Evolutionary conservation across 2,888 invertebrate genomes (phyloP).

Genomic region (Drosophila colorata): DNA sequence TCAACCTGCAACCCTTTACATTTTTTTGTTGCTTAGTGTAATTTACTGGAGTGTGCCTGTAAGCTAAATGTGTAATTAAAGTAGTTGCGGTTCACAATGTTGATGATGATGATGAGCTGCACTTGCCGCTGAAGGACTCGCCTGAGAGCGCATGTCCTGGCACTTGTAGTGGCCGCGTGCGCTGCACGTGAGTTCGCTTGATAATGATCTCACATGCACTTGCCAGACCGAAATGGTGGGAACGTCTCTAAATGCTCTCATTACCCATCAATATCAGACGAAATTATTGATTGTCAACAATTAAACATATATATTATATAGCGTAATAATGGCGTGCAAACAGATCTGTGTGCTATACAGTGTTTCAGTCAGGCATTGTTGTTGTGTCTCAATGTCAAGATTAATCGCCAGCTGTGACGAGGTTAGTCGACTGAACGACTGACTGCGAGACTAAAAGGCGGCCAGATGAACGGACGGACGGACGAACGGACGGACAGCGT

Average conservation of each 20-base stretch:
- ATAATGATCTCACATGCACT: conserved; percentile 68
- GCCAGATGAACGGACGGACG: too few relatives aligned
- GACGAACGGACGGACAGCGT: conserved; percentile 40
- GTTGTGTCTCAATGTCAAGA: conserved; percentile 77
- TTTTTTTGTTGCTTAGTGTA: conserved; percentile 39
- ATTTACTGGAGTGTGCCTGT: conserved; percentile 40
- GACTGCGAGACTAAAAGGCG: conserved; percentile 12
- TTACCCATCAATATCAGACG: conserved; percentile 33
- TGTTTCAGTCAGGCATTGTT: conserved; percentile 32
- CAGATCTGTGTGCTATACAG: conserved; percentile 17
- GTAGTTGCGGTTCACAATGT: conserved; percentile 64
- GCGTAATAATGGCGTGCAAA: conserved; percentile 1
- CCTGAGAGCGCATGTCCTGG: conserved; percentile 53
- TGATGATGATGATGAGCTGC: conserved; percentile 66
- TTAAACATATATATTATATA: conserved; percentile 39
- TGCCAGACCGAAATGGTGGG: conserved; percentile 48
- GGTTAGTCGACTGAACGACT: conserved; percentile 59
- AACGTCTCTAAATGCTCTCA: conserved; percentile 42
- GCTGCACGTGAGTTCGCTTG: conserved; percentile 72
- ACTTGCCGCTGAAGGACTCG: conserved; percentile 69
- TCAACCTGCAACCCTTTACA: not conserved
- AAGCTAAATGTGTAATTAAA: conserved; percentile 74
- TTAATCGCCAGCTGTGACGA: conserved; percentile 80
- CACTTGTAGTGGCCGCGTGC: conserved; percentile 82
- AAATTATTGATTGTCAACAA: conserved; percentile 70